These are phyloP conservation scores for Zootermopsis nevadensis DNA, from an alignment of 2,888 invertebrate genomes.

Conservation along the genomic window DNA sequence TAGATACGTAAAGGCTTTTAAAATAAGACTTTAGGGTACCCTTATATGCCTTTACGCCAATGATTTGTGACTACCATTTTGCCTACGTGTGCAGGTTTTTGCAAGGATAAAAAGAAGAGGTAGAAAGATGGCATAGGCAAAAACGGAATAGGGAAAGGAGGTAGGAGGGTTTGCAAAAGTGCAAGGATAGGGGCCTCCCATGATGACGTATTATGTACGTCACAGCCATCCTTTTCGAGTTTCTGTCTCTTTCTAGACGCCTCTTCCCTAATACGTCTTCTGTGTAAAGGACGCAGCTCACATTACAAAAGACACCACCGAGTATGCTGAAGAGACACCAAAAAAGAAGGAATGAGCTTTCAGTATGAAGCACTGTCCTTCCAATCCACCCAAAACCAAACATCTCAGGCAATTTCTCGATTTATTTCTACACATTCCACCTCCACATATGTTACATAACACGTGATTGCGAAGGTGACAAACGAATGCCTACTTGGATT, in stretches of 20 bases:
- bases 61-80: conserved; percentile 48
- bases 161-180: neutral
- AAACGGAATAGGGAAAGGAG: neutral
- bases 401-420: neutral
- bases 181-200: neutral
- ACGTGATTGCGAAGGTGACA: too few species aligned
- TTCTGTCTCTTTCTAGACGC: neutral
- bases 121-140: conserved; percentile 33
- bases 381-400: neutral
- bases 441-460: too few species aligned
- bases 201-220: conserved; percentile 19
- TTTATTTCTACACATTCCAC: neutral
- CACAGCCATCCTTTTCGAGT: neutral
- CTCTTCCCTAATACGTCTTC: neutral
- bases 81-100: conserved; percentile 48
- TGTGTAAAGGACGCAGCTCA: neutral
- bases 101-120: conserved; percentile 35
- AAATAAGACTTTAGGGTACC: conserved; percentile 9
- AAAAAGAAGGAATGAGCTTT: neutral
- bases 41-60: conserved; percentile 21
- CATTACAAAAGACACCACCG: neutral
- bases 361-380: neutral
- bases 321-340: neutral
- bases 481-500: too few species aligned
- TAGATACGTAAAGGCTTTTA: neutral